Base-by-base conservation (phyloP, 53 echinoderm and acorn worm genomes). In the Stichopus horrens region DNA sequence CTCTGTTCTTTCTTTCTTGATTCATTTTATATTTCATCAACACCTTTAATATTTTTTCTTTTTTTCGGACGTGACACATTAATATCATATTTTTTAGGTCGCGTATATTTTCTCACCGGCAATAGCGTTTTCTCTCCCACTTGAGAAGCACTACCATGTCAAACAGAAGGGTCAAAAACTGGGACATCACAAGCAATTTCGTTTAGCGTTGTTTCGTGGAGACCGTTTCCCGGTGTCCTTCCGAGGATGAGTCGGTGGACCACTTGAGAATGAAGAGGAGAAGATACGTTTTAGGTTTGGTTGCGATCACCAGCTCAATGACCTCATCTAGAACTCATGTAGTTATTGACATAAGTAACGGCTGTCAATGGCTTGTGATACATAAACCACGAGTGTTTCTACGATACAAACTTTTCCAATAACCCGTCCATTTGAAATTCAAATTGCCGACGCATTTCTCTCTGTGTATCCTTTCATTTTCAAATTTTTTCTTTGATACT, bases 21-120 rank as follows among this genome's bases (percentile, higher is more conserved):
- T 37, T 37, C 37, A 37, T 37, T 37, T 37, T 37, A 37, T 37
- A 37, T 37, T 37, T 37, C 37, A 37, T 37, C 37, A 37, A 37
- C 37, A 37, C 37, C 37, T 37, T 37, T 37, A 37, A 37, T 37
- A 37, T 37, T 37, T 37, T 37, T 37, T 37, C 37, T 37, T 37
- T 37, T 37, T 63, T 63, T 13, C 16, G 63, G 63, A 13, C 10
- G 63, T 63, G 63, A 63, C 63, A 63, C 63, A 63, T 63, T 63
- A 63, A 63, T 63, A 63, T 63, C 63, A 63, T 63, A 63, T 63
- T 63, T 63, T 37, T 63, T 63, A 63, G 63, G 63, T 63, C 63
- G 63, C 7, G 8, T 63, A 63, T 13, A 63, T 63, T 63, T 63
- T 63, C 63, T 13, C 63, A 63, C 63, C 63, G 16, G 37, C 37